Conservation (phyloP, 2,797 vertebrate species). For the Falco peregrinus region DNA sequence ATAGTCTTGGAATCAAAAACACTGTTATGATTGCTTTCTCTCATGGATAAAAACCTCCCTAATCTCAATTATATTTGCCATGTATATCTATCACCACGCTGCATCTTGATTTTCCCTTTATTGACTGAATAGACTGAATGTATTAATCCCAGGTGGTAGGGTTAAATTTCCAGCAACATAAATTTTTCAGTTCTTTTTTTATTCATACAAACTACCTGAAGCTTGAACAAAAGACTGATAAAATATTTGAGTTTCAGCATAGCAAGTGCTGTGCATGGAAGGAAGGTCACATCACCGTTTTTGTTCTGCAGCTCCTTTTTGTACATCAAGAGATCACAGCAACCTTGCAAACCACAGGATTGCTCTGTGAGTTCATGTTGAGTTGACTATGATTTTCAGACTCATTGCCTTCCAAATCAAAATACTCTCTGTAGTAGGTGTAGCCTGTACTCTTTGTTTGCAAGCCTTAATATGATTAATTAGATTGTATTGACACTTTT, state of each 20-base stretch:
- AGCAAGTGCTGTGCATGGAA: not conserved
- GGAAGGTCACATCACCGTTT: not conserved
- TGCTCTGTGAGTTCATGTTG: not conserved
- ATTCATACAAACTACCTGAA: not conserved
- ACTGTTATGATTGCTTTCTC: not conserved
- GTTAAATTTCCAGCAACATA: not conserved
- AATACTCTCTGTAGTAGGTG: not conserved
- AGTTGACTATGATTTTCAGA: not conserved
- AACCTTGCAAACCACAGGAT: not conserved
- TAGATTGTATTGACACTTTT: not conserved
- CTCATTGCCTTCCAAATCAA: not conserved
- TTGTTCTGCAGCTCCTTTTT: not conserved
- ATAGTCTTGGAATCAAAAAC: not conserved
- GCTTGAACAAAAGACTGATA: not conserved
- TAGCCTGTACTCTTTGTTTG: not conserved
- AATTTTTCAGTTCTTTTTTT: not conserved
- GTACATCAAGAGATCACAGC: not conserved
- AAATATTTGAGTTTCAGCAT: not conserved
- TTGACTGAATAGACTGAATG: not conserved
- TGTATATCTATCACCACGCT: not conserved
- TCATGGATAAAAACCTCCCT: not conserved
- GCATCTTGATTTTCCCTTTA: not conserved
- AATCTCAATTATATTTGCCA: not conserved
- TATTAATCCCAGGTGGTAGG: not conserved
- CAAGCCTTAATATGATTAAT: not conserved